Percentiles rank a stretch among this genome's conserved stretches.
Conservation (phyloP, 2,888 invertebrate species). For the Eumacrocentrus americanus region DNA sequence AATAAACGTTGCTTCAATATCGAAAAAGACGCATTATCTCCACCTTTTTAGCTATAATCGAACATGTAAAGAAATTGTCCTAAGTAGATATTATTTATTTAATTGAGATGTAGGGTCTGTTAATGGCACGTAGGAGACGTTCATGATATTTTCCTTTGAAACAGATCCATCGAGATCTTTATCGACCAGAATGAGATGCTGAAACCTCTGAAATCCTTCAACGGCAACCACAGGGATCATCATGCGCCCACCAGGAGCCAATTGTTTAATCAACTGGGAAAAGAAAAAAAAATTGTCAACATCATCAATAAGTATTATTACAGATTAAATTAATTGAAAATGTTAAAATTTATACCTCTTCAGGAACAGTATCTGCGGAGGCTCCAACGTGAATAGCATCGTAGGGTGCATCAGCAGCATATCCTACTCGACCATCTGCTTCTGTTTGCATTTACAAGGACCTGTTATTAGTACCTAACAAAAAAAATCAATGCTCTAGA, state of each 20-base stretch:
- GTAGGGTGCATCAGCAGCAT: constrained; percentile 77
- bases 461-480: constrained; percentile 26
- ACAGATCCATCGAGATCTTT: constrained; percentile 82
- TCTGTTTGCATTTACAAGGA: constrained; percentile 62
- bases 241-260: constrained; percentile 90
- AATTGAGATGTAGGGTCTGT: constrained; percentile 81
- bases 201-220: constrained; percentile 75
- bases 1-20: too few species aligned
- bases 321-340: background rate
- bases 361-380: constrained; percentile 80
- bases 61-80: too few species aligned
- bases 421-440: constrained; percentile 88
- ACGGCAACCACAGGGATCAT: constrained; percentile 90
- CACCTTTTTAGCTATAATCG: too few species aligned
- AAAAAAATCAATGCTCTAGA: constrained; percentile 11
- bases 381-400: constrained; percentile 95
- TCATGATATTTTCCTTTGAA: constrained; percentile 81
- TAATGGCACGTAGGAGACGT: constrained; percentile 95
- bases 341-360: constrained; percentile 66
- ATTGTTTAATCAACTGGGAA: constrained; percentile 84
- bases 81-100: constrained; percentile 46
- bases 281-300: too few species aligned
- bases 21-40: too few species aligned
- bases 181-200: constrained; percentile 74
- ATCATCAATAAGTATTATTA: background rate